phyloP scores from a whole-genome alignment of 2,113 vertebrate species.

The Macquaria ambigua region DNA sequence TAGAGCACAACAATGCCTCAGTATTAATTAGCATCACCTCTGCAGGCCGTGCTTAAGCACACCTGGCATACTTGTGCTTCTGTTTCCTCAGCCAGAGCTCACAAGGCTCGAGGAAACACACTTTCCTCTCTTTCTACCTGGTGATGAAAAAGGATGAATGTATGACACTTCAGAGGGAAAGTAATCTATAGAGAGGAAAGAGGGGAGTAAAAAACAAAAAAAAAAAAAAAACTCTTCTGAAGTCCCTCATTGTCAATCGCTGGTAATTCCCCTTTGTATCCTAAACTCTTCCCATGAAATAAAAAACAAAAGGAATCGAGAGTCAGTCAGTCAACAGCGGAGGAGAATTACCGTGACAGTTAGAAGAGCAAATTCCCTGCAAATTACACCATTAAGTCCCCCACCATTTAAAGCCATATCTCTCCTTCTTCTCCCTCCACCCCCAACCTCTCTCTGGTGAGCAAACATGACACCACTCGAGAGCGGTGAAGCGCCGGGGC shows the following conservation, averaged over 20 bases:
- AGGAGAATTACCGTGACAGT: conserved; percentile 64
- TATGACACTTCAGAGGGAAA: conserved; percentile 55
- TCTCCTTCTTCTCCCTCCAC: conserved; percentile 12
- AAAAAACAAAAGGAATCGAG: conserved; percentile 41
- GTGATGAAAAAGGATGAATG: conserved; percentile 44
- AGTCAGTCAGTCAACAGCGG: conserved; percentile 52
- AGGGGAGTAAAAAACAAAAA: conserved; percentile 3
- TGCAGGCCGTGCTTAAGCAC: conserved; percentile 9
- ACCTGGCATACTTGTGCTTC: conserved; percentile 2
- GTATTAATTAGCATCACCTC: conserved; percentile 55
- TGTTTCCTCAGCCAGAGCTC: not conserved
- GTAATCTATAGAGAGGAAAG: conserved; percentile 37
- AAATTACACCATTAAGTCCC: conserved; percentile 73
- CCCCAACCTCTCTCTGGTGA: conserved; percentile 11
- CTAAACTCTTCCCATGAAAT: conserved; percentile 46
- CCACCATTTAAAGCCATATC: conserved; percentile 50
- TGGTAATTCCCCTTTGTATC: conserved; percentile 57
- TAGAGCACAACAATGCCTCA: not conserved
- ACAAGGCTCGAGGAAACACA: conserved; percentile 8
- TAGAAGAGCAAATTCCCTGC: conserved; percentile 63
- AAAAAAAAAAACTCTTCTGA: conserved; percentile 37
- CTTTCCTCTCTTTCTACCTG: not conserved
- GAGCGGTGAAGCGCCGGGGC: conserved; percentile 35
- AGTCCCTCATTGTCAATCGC: conserved; percentile 46
- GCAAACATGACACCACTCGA: conserved; percentile 53